Evolutionary conservation across 1,140 invertebrate genomes (phyloP).

Genomic region (Cotesia glomerata): DNA sequence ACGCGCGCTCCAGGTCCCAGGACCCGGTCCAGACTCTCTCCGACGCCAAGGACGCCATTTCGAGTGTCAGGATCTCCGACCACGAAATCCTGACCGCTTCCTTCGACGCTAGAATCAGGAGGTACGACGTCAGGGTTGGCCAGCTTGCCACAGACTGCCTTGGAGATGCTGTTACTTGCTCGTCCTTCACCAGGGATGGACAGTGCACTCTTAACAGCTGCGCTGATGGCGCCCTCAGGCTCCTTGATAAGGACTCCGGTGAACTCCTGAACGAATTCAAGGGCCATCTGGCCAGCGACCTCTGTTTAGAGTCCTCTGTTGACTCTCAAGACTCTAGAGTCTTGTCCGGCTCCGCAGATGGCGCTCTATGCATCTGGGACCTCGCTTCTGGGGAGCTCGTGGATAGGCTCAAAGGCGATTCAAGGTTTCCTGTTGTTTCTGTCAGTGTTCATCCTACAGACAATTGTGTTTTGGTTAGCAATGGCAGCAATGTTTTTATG

Average conservation of each 20-base stretch:
- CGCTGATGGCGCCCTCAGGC: constrained; percentile 78
- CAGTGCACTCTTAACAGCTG: constrained; percentile 87
- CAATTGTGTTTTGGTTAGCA: constrained; percentile 71
- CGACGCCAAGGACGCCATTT: constrained; percentile 94
- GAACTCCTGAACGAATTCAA: constrained; percentile 80
- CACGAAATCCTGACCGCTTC: constrained; percentile 91
- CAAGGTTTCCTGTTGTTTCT: constrained; percentile 60
- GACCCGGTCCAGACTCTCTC: constrained; percentile 83
- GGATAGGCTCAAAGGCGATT: constrained; percentile 60
- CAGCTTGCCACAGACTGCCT: constrained; percentile 84
- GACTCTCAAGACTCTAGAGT: constrained; percentile 82
- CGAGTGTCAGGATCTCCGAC: constrained; percentile 82
- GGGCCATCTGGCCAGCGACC: constrained; percentile 81
- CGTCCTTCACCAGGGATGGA: constrained; percentile 80
- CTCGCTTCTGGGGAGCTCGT: constrained; percentile 75
- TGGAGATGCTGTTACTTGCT: constrained; percentile 78
- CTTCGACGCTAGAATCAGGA: constrained; percentile 84
- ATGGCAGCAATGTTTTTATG: constrained; percentile 71
- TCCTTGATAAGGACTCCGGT: constrained; percentile 89
- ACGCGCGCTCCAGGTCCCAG: constrained; percentile 73
- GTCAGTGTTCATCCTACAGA: constrained; percentile 76
- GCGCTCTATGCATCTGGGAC: constrained; percentile 87
- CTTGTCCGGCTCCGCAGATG: constrained; percentile 87
- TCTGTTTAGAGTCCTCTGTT: constrained; percentile 85
- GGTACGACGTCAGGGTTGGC: constrained; percentile 91